A percentile compares a stretch with the other conserved stretches of the same genome.
phyloP scores from a whole-genome alignment of 1,140 invertebrate genomes.

The Drosophila neocordata region DNA sequence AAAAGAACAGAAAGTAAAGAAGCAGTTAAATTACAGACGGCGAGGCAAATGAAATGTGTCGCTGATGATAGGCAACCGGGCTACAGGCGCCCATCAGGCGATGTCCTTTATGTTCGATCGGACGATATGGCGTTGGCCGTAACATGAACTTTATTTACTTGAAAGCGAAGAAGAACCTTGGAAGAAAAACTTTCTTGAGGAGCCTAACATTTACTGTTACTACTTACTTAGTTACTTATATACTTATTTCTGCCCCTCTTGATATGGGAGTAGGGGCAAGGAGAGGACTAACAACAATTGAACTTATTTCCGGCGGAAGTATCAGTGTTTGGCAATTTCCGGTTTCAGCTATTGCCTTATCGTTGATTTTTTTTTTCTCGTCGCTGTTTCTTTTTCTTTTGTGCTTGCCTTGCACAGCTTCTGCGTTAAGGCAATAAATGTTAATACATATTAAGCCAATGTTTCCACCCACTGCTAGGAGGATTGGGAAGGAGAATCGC shows the following conservation, averaged over 20 bases:
- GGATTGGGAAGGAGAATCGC: not conserved
- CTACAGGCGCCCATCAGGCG: conserved; percentile 33
- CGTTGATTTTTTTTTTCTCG: conserved; percentile 27
- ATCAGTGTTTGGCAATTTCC: conserved; percentile 76
- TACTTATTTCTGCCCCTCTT: not conserved
- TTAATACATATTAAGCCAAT: conserved; percentile 72
- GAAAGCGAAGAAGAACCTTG: conserved; percentile 6
- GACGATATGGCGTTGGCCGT: conserved; percentile 4
- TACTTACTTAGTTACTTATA: not conserved
- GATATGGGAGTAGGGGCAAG: conserved; percentile 4
- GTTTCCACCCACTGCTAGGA: not conserved
- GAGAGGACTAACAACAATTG: conserved; percentile 73
- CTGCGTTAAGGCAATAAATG: conserved; percentile 64
- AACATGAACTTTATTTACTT: conserved; percentile 52
- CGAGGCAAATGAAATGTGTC: conserved; percentile 60
- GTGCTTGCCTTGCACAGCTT: conserved; percentile 29
- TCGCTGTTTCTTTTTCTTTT: not conserved
- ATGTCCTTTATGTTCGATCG: conserved; percentile 45
- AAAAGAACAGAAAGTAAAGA: conserved; percentile 22
- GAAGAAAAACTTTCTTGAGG: not conserved
- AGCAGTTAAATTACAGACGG: conserved; percentile 56
- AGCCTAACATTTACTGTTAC: not conserved
- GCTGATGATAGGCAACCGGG: conserved; percentile 28
- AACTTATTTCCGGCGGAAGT: conserved; percentile 78
- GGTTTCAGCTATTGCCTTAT: conserved; percentile 45